Percentiles rank a stretch among this genome's conserved stretches.
phyloP scores from a whole-genome alignment of 1,140 invertebrate species.

The Drosophila bipectinata region DNA sequence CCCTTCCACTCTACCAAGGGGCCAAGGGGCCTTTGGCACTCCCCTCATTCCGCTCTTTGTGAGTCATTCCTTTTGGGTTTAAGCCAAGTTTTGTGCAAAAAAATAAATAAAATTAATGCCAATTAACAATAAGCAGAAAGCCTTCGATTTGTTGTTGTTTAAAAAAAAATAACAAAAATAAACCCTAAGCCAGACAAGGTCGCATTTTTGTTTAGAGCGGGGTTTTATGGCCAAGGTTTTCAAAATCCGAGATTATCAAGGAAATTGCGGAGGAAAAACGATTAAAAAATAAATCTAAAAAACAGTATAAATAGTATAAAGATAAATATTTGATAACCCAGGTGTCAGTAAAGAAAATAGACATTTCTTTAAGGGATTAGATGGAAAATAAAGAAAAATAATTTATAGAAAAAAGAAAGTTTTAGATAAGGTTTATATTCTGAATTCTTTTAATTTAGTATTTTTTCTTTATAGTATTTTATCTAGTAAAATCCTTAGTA shows the following conservation, averaged over 20 bases:
- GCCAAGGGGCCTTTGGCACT: not conserved
- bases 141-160: conserved; percentile 32
- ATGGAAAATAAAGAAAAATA: too few species aligned
- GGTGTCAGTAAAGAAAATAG: too few species aligned
- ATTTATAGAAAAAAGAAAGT: too few species aligned
- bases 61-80: conserved; percentile 30
- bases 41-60: conserved; percentile 24
- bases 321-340: too few species aligned
- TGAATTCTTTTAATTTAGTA: too few species aligned
- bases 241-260: conserved; percentile 31
- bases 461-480: too few species aligned
- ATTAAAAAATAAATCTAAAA: too few species aligned
- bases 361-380: too few species aligned
- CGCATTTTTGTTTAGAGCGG: conserved; percentile 14
- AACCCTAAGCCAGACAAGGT: conserved; percentile 37
- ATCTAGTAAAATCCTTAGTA: too few species aligned
- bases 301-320: too few species aligned
- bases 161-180: conserved; percentile 1
- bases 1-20: not conserved
- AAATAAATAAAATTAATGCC: conserved; percentile 29
- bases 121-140: conserved; percentile 43
- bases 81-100: conserved; percentile 19
- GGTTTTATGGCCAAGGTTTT: conserved; percentile 39
- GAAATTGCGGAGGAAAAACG: not conserved
- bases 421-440: too few species aligned